Evolutionary conservation across 1,140 invertebrate genomes (phyloP).

Genomic region (Lepidurus arcticus): DNA sequence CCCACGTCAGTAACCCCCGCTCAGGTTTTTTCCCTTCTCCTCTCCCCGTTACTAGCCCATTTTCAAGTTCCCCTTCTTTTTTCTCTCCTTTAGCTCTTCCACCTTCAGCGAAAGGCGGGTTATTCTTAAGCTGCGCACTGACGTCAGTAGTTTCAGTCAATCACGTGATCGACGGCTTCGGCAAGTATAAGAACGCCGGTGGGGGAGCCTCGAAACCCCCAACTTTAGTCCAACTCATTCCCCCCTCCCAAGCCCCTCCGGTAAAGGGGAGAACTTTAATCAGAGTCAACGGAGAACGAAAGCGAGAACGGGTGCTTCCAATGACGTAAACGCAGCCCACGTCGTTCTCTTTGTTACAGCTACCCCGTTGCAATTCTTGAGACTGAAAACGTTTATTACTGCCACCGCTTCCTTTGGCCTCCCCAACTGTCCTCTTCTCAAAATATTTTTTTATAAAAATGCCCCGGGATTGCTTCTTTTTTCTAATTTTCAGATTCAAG

Average conservation of each 20-base stretch:
- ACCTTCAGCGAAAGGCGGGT: too few relatives aligned
- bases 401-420: neutral
- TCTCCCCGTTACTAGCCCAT: too few relatives aligned
- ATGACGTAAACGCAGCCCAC: slow-evolving; percentile 11
- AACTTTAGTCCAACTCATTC: neutral
- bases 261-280: neutral
- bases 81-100: too few relatives aligned
- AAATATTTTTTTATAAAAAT: too few relatives aligned
- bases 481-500: too few relatives aligned
- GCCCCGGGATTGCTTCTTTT: too few relatives aligned
- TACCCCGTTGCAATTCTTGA: neutral
- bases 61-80: too few relatives aligned
- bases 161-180: slow-evolving; percentile 3
- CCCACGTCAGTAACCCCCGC: too few relatives aligned
- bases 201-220: neutral
- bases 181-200: neutral
- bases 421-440: too few relatives aligned
- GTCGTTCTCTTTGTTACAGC: slow-evolving; percentile 21
- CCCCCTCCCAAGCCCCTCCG: neutral
- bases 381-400: neutral
- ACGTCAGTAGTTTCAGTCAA: neutral
- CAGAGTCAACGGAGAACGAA: slow-evolving; percentile 2
- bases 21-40: too few relatives aligned
- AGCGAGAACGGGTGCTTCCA: slow-evolving; percentile 1
- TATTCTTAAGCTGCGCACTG: too few relatives aligned